These are phyloP conservation scores for Drosophila pegasa DNA, from an alignment of 2,888 invertebrate genomes.

Conservation along the genomic window DNA sequence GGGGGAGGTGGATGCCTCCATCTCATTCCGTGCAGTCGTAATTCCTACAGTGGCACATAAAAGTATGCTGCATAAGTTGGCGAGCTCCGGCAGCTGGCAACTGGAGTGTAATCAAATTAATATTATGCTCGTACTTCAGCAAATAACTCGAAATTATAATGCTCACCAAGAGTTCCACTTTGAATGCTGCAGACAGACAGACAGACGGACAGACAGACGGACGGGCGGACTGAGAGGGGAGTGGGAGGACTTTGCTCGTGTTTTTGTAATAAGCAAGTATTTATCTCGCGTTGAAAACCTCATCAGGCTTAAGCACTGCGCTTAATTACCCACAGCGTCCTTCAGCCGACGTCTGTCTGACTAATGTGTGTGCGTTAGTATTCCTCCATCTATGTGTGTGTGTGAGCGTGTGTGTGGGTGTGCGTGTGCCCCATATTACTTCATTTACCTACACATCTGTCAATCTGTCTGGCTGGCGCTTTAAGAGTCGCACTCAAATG, in stretches of 20 bases:
- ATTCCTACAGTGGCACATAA: slow-evolving; percentile 46
- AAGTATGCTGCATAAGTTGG: slow-evolving; percentile 50
- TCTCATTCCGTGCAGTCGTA: slow-evolving; percentile 18
- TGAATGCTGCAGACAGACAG: slow-evolving; percentile 13
- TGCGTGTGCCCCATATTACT: slow-evolving; percentile 28
- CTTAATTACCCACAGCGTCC: slow-evolving; percentile 67
- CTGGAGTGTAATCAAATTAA: slow-evolving; percentile 73
- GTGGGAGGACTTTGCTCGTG: slow-evolving; percentile 1
- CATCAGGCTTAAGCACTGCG: slow-evolving; percentile 70
- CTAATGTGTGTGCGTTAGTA: background rate
- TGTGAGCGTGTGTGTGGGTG: slow-evolving; percentile 1
- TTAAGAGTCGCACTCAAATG: slow-evolving; percentile 20
- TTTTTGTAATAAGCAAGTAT: slow-evolving; percentile 66
- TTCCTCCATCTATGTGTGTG: no score
- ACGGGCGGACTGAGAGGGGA: background rate
- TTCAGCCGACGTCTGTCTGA: slow-evolving; percentile 30
- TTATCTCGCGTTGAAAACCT: slow-evolving; percentile 76
- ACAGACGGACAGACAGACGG: background rate
- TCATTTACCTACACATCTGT: slow-evolving; percentile 38
- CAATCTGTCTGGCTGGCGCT: slow-evolving; percentile 26
- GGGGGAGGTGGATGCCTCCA: background rate
- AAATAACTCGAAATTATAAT: slow-evolving; percentile 63
- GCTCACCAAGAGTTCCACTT: slow-evolving; percentile 31
- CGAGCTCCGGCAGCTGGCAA: slow-evolving; percentile 7
- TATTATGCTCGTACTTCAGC: slow-evolving; percentile 53